These are phyloP conservation scores for Heliocidaris erythrogramma DNA, from an alignment of 35 echinoderm and acorn worm species.

Conservation along the genomic window DNA sequence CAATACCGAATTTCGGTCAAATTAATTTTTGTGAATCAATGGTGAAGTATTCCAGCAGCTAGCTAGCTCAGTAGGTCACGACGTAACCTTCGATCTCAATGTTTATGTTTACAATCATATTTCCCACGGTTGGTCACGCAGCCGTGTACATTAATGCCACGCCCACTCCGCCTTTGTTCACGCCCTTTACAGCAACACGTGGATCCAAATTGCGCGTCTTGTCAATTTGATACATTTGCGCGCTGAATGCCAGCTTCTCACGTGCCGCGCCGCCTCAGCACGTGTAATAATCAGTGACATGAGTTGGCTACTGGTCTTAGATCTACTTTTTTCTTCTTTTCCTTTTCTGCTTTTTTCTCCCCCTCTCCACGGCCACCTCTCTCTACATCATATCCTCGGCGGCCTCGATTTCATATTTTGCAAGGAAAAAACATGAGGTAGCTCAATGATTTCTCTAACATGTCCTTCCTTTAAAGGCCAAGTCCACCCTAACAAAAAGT, in stretches of 20 bases:
- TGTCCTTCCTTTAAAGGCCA: no score
- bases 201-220: background rate
- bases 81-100: background rate
- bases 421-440: no score
- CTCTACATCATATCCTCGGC: background rate
- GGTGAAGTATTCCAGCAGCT: no score
- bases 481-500: no score
- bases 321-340: no score
- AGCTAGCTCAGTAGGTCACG: background rate
- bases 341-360: background rate
- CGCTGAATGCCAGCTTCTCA: background rate
- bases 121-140: background rate
- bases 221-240: slow-evolving; percentile 11
- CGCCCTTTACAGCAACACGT: background rate
- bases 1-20: background rate
- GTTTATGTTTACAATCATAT: background rate
- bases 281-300: no score
- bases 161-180: background rate
- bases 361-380: background rate
- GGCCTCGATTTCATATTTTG: background rate
- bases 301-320: no score
- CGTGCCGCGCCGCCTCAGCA: no score
- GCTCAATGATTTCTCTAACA: no score
- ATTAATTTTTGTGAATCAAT: no score
- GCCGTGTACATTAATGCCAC: background rate